A percentile compares a stretch with the other conserved stretches of the same genome.
These are phyloP conservation scores for Trypoxylus dichotomus DNA, from an alignment of 1,140 invertebrate genomes.

Conservation along the genomic window DNA sequence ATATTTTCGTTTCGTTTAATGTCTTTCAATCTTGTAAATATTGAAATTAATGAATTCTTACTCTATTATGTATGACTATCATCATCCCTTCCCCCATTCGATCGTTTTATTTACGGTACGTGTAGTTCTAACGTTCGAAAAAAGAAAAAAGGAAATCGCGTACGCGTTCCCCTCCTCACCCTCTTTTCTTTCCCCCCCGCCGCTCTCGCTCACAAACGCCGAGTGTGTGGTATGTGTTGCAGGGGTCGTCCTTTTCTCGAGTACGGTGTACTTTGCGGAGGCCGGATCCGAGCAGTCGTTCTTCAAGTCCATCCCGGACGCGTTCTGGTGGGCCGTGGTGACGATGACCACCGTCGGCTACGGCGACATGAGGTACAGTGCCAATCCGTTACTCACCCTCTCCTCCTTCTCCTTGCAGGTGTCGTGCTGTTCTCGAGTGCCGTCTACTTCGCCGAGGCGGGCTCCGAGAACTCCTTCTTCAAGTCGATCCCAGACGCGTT, in stretches of 20 bases:
- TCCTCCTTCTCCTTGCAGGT: slow-evolving; percentile 73
- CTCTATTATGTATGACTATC: no score
- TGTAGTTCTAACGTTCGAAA: no score
- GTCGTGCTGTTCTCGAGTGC: slow-evolving; percentile 99
- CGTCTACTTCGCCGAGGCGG: slow-evolving; percentile 98
- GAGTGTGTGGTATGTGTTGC: slow-evolving; percentile 55
- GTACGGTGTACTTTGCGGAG: slow-evolving; percentile 98
- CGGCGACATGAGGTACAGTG: slow-evolving; percentile 92
- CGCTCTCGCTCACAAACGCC: slow-evolving; percentile 27
- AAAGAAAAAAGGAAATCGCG: no score
- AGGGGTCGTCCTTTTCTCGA: slow-evolving; percentile 98
- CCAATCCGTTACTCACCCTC: slow-evolving; percentile 52
- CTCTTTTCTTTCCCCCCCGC: no score
- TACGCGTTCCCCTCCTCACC: no score
- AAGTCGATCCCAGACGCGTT: slow-evolving; percentile 98
- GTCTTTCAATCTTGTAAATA: no score
- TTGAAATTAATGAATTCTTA: no score
- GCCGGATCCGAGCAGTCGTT: slow-evolving; percentile 93
- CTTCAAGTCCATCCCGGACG: slow-evolving; percentile 96
- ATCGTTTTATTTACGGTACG: no score
- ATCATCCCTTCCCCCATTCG: no score
- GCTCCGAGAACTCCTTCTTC: slow-evolving; percentile 97
- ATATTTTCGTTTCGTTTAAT: no score
- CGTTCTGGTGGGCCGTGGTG: slow-evolving; percentile 95
- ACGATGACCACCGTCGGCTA: slow-evolving; percentile 96